Percentiles rank a stretch among this genome's conserved stretches.
Evolutionary conservation across 2,797 vertebrate genomes (phyloP).

Genomic region (Xiphorhynchus erythropygius): DNA sequence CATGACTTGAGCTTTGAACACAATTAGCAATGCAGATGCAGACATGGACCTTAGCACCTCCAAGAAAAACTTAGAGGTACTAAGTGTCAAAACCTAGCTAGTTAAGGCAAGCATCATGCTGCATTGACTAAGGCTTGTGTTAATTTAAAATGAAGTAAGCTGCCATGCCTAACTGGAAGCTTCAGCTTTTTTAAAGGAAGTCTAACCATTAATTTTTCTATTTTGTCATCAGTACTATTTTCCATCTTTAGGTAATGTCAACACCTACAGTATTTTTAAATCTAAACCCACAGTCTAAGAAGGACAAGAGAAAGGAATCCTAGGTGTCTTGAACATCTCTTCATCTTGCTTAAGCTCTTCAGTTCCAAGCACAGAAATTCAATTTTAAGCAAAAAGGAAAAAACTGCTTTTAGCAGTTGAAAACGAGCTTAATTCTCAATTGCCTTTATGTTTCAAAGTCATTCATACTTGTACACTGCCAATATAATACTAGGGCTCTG

Average conservation of each 20-base stretch:
- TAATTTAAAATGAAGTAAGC: not conserved
- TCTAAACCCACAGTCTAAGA: not conserved
- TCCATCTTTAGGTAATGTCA: not conserved
- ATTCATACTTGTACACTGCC: not conserved
- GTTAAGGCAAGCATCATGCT: not conserved
- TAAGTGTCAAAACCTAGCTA: not conserved
- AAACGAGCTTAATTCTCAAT: not conserved
- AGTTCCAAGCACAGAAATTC: not conserved
- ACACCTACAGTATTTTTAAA: not conserved
- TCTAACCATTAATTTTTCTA: not conserved
- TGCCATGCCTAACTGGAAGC: not conserved
- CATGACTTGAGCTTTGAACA: not conserved
- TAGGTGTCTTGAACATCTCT: not conserved
- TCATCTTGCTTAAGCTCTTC: not conserved
- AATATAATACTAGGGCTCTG: not conserved
- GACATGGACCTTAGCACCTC: not conserved
- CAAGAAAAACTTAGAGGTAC: not conserved
- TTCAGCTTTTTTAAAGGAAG: not conserved
- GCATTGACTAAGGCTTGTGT: not conserved
- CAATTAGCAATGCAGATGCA: not conserved
- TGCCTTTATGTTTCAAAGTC: not conserved
- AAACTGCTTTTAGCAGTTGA: not conserved
- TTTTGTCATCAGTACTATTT: not conserved
- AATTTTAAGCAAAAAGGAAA: not conserved
- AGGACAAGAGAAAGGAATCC: not conserved